These are phyloP conservation scores for Clarias gariepinus DNA, from an alignment of 2,113 vertebrate genomes.

Conservation along the genomic window DNA sequence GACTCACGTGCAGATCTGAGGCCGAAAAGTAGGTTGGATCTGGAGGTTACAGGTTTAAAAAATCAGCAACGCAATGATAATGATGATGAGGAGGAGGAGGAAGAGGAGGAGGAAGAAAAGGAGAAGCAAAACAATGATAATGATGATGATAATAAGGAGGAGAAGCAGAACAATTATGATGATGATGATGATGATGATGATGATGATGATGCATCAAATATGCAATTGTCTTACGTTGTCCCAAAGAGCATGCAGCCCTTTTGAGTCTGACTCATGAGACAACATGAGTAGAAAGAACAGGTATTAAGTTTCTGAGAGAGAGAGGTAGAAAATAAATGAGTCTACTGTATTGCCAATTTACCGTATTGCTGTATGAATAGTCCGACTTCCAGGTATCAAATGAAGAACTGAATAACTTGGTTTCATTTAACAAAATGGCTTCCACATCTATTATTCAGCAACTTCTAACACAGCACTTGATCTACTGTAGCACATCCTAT, in stretches of 20 bases:
- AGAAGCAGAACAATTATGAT: too few species aligned
- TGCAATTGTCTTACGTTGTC: background rate
- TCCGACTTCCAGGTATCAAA: background rate
- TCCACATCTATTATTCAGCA: background rate
- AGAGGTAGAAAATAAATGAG: background rate
- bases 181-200: slow-evolving; percentile 3
- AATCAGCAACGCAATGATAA: background rate
- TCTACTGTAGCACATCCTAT: background rate
- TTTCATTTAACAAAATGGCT: background rate
- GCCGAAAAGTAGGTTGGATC: background rate
- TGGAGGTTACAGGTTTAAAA: background rate
- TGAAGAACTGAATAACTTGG: background rate
- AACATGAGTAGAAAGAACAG: background rate
- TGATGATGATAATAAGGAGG: too few species aligned
- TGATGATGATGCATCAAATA: slow-evolving; percentile 28
- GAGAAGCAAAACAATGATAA: too few species aligned
- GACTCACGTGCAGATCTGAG: background rate
- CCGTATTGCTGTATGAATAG: background rate
- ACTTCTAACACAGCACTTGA: background rate
- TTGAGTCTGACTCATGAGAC: background rate
- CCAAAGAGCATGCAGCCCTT: background rate
- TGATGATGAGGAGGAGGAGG: background rate
- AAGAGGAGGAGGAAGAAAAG: too few species aligned
- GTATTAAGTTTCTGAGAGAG: background rate
- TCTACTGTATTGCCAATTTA: background rate